A percentile compares a stretch with the other conserved stretches of the same genome.
These are phyloP conservation scores for Psittacula echo DNA, from an alignment of 2,797 vertebrate genomes.

Conservation along the genomic window DNA sequence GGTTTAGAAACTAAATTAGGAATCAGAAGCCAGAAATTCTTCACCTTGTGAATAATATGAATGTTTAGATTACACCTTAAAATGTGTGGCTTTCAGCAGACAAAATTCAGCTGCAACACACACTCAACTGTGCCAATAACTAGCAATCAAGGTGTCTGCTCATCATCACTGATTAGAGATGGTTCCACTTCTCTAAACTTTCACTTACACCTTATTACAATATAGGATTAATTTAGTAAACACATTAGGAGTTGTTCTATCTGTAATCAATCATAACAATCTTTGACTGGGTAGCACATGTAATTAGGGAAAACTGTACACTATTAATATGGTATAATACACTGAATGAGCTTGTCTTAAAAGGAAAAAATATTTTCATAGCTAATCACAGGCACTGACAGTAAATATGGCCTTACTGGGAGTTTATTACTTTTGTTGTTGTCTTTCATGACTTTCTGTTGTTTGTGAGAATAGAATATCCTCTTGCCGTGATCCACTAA, in stretches of 20 bases:
- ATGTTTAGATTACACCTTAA: not conserved
- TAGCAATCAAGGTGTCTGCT: not conserved
- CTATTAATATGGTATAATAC: not conserved
- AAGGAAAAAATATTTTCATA: not conserved
- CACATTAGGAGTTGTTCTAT: not conserved
- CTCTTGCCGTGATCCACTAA: not conserved
- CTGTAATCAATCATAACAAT: not conserved
- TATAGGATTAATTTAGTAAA: not conserved
- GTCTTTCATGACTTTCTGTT: not conserved
- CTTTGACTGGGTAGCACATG: not conserved
- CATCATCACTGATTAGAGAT: not conserved
- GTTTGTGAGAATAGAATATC: slow-evolving; percentile 17
- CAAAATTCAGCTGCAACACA: not conserved
- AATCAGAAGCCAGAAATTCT: not conserved
- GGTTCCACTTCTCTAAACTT: not conserved
- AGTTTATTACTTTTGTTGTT: slow-evolving; percentile 19
- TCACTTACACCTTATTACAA: not conserved
- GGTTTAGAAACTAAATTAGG: not conserved
- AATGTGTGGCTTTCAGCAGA: not conserved
- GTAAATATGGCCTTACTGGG: slow-evolving; percentile 51
- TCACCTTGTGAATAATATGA: not conserved
- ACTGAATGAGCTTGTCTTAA: slow-evolving; percentile 45
- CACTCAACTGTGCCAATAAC: not conserved
- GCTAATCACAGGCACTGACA: slow-evolving; percentile 47
- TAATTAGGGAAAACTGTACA: not conserved